A percentile compares a stretch with the other conserved stretches of the same genome.
Conservation (phyloP, 2,888 invertebrate species). For the Camptogramma bilineatum region DNA sequence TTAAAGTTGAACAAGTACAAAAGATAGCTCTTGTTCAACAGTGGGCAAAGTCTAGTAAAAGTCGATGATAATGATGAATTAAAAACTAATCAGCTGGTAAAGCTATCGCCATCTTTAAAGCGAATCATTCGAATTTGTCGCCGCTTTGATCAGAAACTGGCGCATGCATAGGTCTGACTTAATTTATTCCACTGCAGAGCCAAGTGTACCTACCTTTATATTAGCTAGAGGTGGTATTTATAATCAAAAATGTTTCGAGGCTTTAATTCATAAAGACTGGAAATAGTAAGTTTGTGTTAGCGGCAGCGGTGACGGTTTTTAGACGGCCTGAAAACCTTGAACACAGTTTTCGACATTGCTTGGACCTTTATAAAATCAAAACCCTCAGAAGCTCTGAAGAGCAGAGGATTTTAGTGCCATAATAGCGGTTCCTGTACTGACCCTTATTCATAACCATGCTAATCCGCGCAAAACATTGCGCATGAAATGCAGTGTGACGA, state of each 20-base stretch:
- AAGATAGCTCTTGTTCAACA: no score
- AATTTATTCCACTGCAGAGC: slow-evolving; percentile 27
- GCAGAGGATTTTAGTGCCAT: no score
- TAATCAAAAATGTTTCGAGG: background rate
- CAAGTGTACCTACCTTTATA: slow-evolving; percentile 34
- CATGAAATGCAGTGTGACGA: background rate
- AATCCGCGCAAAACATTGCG: background rate
- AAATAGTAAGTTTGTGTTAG: background rate
- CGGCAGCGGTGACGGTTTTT: background rate
- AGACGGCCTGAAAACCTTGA: no score
- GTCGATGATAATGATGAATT: background rate
- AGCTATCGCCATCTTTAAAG: slow-evolving; percentile 23
- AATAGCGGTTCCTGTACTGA: no score
- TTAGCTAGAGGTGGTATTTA: slow-evolving; percentile 4
- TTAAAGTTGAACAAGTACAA: no score
- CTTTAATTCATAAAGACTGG: background rate
- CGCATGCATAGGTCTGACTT: slow-evolving; percentile 10
- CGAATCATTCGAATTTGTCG: slow-evolving; percentile 10
- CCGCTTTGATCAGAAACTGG: slow-evolving; percentile 10
- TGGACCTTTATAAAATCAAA: no score
- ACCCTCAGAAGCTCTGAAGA: no score
- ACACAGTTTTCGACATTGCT: no score
- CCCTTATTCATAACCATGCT: no score
- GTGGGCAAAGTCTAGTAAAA: no score
- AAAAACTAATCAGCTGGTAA: background rate